phyloP scores from a whole-genome alignment of 2,113 vertebrate species.

The Hemichromis elongatus region DNA sequence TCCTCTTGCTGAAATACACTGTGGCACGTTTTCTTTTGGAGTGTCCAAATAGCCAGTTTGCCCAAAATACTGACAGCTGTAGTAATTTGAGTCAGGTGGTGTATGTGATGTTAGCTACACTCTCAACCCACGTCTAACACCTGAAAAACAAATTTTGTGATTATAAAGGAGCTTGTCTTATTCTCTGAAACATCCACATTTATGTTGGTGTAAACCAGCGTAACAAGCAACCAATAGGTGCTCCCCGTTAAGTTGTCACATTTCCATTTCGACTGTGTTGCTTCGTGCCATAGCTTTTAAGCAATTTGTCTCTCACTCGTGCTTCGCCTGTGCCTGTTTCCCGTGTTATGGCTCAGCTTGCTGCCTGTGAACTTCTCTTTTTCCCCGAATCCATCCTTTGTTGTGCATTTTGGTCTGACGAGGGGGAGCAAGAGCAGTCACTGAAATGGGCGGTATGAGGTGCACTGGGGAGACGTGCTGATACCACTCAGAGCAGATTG shows the following conservation, averaged over 20 bases:
- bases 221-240: not conserved
- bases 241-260: not conserved
- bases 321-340: not conserved
- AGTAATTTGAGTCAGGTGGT: not conserved
- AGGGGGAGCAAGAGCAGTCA: not conserved
- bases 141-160: not conserved
- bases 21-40: fast-evolving
- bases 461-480: not conserved
- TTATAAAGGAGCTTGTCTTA: not conserved
- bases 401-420: not conserved
- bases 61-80: not conserved
- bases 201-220: not conserved
- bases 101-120: not conserved
- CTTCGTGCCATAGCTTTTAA: not conserved
- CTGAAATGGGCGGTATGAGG: fast-evolving
- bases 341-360: not conserved
- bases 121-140: not conserved
- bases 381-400: fast-evolving
- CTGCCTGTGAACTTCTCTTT: not conserved
- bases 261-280: not conserved
- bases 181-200: not conserved
- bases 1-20: not conserved
- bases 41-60: not conserved
- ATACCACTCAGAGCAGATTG: not conserved
- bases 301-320: not conserved